phyloP scores from a whole-genome alignment of 2,888 invertebrate species.

The Sinhomidia bicolor region DNA sequence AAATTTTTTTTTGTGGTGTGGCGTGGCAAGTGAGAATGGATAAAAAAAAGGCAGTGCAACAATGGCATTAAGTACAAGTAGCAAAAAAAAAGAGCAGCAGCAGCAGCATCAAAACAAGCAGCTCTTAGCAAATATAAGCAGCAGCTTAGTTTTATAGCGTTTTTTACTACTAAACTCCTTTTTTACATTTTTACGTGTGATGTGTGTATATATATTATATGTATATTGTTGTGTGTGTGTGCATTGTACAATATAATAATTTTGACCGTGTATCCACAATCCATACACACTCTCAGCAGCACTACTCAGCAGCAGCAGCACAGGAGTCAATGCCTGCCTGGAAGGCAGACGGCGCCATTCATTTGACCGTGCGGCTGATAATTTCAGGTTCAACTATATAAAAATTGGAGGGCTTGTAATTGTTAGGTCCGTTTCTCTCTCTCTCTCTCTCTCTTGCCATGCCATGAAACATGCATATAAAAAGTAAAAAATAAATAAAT shows the following conservation, averaged over 20 bases:
- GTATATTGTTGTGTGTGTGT: no score
- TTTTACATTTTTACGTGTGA: slow-evolving; percentile 18
- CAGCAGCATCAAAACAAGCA: slow-evolving; percentile 31
- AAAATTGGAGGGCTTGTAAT: slow-evolving; percentile 80
- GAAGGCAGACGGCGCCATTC: slow-evolving; percentile 80
- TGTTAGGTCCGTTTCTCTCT: slow-evolving; percentile 79
- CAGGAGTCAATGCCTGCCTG: slow-evolving; percentile 77
- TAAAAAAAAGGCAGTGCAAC: slow-evolving; percentile 55
- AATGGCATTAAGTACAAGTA: slow-evolving; percentile 58
- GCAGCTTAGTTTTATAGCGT: slow-evolving; percentile 26
- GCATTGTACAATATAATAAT: slow-evolving; percentile 46
- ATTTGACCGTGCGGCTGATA: slow-evolving; percentile 80
- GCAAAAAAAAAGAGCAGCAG: slow-evolving; percentile 50
- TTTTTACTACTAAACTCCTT: slow-evolving; percentile 44
- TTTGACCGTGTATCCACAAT: slow-evolving; percentile 39
- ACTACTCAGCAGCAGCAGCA: no score
- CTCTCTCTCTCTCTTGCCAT: slow-evolving; percentile 31
- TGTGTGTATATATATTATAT: no score
- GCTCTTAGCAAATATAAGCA: slow-evolving; percentile 9
- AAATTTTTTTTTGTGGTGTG: no score
- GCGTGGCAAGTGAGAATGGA: slow-evolving; percentile 37
- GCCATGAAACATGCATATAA: slow-evolving; percentile 4
- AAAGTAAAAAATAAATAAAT: no score
- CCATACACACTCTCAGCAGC: slow-evolving; percentile 29
- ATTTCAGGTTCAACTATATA: slow-evolving; percentile 80